Base-by-base conservation (phyloP, 2,888 invertebrate genomes). In the Caenorhabditis drosophilae region DNA sequence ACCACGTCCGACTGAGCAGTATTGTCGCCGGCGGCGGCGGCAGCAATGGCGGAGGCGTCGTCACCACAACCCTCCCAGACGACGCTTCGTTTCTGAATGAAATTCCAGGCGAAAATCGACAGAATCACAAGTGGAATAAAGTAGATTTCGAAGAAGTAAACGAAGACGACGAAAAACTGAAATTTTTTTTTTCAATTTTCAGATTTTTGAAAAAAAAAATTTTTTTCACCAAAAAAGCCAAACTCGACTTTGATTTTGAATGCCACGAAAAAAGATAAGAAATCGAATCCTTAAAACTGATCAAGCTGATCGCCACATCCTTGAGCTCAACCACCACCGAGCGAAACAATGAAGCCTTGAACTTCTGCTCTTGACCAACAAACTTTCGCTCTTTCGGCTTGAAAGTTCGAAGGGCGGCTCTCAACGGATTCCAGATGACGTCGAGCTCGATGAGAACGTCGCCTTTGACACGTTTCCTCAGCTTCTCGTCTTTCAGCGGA, bases 231-330 rank as follows among this genome's bases (percentile, higher is more conserved):
- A 72, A 27, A 48, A 97, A 89, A 1, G 94, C 92, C 40, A 91
- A 85, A 75, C 91, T 88, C 72, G 93, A 94, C 73, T 92, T 88
- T 36, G 91, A 84, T 52, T 90, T 90, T 4, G 91, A 94, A 83
- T 97, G 94, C 97, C 97, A 98, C 85, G 94, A 92, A 84, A 95
- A 93, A 84, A 94, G 95, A 84, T 92, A 92, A 87, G 94, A 92
- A 74, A 96, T 88, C 84, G 92, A 92, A 85, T 92, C 91, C 11
- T 92, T 92, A 61, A 91, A 87, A 84, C 94, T 93, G 66, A 93
- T 89, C 76, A 93, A 90, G 85, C 90, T 90, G 87, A 92, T 89
- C 15, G 92, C 90, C 54, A 97, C 90, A 40, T 90, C 90, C 84
- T 93, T 93, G 56, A 97, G 87, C 76, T 97, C 88, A 86, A 93